Conservation (phyloP, 2,797 vertebrate species). For the Melanotaenia maccullochi region DNA sequence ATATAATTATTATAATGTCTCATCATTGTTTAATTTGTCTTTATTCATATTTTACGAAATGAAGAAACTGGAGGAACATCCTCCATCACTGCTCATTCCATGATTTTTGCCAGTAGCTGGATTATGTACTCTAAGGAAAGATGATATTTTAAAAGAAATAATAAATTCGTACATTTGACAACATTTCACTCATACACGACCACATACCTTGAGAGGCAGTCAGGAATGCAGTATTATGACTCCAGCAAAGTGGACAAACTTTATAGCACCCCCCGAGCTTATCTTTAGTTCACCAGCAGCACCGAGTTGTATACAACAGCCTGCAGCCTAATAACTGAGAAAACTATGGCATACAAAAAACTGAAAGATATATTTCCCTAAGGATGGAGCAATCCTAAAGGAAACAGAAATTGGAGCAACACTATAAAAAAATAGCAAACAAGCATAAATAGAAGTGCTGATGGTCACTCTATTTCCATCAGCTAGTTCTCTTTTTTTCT, state of each 20-base stretch:
- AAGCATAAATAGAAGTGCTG: conserved; percentile 39
- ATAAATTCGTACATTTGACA: neutral
- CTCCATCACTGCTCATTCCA: too few relatives aligned
- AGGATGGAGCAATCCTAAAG: conserved; percentile 2
- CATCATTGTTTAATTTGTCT: too few relatives aligned
- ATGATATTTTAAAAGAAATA: neutral
- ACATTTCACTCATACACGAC: neutral
- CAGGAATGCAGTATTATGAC: conserved; percentile 62
- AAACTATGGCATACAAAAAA: conserved; percentile 28
- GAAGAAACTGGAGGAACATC: too few relatives aligned
- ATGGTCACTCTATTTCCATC: conserved; percentile 17
- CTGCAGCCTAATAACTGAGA: conserved; percentile 51
- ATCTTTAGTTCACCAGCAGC: conserved; percentile 66
- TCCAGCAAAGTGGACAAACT: conserved; percentile 53
- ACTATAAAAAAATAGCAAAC: conserved; percentile 5
- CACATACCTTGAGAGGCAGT: conserved; percentile 31
- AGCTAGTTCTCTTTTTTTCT: neutral
- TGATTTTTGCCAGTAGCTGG: too few relatives aligned
- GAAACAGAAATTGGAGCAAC: conserved; percentile 10
- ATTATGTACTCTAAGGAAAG: neutral
- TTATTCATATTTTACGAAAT: too few relatives aligned
- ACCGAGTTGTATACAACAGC: conserved; percentile 42
- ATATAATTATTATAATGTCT: too few relatives aligned
- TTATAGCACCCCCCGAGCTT: conserved; percentile 67
- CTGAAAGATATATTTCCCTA: conserved; percentile 5